A percentile compares a stretch with the other conserved stretches of the same genome.
Evolutionary conservation across 2,113 vertebrate species (phyloP).

Genomic region (Turdus rufiventris): DNA sequence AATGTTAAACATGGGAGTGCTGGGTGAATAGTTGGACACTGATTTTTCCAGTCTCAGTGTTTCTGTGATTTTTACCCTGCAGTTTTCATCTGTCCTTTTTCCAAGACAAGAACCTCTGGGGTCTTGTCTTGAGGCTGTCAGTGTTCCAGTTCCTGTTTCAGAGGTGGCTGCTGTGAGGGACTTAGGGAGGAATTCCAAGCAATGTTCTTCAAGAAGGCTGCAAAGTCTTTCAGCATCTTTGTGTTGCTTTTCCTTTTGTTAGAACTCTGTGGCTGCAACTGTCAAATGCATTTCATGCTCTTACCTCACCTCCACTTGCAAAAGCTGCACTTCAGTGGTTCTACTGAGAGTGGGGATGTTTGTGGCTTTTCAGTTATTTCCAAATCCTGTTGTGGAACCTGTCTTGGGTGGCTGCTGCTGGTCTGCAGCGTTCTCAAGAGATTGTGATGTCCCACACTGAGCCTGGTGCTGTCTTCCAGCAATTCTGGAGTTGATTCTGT

Average conservation of each 20-base stretch:
- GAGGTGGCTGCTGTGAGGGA: background rate
- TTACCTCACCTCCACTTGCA: slow-evolving; percentile 1
- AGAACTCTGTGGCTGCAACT: background rate
- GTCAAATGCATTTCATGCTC: background rate
- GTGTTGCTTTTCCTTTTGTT: background rate
- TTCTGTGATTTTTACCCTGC: background rate
- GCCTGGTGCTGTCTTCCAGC: background rate
- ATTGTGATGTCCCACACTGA: background rate
- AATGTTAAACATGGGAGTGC: background rate
- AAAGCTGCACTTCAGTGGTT: background rate
- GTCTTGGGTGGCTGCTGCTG: background rate
- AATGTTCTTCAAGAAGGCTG: background rate
- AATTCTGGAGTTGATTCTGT: background rate
- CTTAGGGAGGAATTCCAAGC: background rate
- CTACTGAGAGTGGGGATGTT: background rate
- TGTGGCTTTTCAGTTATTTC: slow-evolving; percentile 51
- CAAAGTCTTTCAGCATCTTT: background rate
- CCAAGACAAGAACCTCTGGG: background rate
- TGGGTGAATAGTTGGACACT: background rate
- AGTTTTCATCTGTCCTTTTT: background rate
- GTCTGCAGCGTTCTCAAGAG: background rate
- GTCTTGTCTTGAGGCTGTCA: background rate
- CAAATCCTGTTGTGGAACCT: background rate
- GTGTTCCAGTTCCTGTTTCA: background rate
- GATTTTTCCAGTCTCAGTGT: background rate